Evolutionary conservation across 2,888 invertebrate genomes (phyloP).

Genomic region (Eupithecia vulgata): DNA sequence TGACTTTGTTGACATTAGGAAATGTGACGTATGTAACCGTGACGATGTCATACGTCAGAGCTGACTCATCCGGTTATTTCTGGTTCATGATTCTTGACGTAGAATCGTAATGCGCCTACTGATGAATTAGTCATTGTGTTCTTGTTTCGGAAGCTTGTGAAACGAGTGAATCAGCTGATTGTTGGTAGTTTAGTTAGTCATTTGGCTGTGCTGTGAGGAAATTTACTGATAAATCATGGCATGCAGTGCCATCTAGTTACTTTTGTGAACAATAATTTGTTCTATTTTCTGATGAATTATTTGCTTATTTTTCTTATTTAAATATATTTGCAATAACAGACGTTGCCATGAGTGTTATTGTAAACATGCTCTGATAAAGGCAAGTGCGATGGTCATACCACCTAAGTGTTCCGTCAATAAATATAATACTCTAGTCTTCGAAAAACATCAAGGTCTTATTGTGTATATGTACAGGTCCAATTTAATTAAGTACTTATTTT

Average conservation of each 20-base stretch:
- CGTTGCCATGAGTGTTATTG: no score
- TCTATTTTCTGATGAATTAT: no score
- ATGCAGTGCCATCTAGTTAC: not conserved
- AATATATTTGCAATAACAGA: no score
- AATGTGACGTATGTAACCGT: not conserved
- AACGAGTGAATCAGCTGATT: constrained; percentile 1
- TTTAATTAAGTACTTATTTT: no score
- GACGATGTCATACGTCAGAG: constrained; percentile 3
- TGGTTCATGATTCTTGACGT: not conserved
- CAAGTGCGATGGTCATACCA: no score
- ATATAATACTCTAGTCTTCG: no score
- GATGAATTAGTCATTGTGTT: constrained; percentile 9
- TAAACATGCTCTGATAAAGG: no score
- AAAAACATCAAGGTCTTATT: no score
- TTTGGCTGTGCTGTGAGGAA: not conserved
- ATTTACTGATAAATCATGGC: not conserved
- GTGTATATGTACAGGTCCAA: no score
- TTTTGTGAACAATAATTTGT: no score
- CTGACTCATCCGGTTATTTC: constrained; percentile 8
- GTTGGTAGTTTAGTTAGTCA: not conserved
- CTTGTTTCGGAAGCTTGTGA: constrained; percentile 5
- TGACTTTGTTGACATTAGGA: not conserved
- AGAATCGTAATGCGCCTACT: constrained; percentile 10
- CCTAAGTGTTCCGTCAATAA: no score
- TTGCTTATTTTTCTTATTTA: no score